Conservation (phyloP, 2,113 vertebrate genomes). For the Bambusicola thoracicus region DNA sequence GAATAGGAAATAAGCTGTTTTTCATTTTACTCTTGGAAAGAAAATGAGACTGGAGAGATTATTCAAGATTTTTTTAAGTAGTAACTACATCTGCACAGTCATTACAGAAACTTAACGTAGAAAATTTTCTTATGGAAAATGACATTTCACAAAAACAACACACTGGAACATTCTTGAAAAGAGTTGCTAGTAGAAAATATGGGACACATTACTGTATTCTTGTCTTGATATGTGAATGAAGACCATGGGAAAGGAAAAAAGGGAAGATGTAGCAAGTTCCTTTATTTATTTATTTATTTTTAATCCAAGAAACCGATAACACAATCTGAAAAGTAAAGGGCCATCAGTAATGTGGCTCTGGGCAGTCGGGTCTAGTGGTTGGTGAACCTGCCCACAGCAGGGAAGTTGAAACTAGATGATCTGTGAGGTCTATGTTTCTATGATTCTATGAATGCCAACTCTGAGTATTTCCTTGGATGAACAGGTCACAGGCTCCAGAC, state of each 20-base stretch:
- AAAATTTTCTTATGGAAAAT: background rate
- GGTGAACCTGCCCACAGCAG: too few relatives aligned
- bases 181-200: background rate
- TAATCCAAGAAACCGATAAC: background rate
- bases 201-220: background rate
- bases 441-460: background rate
- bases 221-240: fast-evolving
- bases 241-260: background rate
- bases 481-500: background rate
- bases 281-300: background rate
- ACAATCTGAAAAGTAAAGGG: background rate
- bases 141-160: background rate
- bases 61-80: background rate
- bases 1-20: background rate
- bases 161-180: background rate
- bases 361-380: too few relatives aligned
- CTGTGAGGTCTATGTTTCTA: too few relatives aligned
- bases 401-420: too few relatives aligned
- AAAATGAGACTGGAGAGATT: background rate
- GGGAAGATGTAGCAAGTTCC: background rate
- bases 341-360: background rate
- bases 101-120: background rate
- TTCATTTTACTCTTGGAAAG: constrained; percentile 8
- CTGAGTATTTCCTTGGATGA: background rate
- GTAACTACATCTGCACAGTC: background rate